These are phyloP conservation scores for Sericinus montela DNA, from an alignment of 2,888 invertebrate genomes.

Conservation along the genomic window DNA sequence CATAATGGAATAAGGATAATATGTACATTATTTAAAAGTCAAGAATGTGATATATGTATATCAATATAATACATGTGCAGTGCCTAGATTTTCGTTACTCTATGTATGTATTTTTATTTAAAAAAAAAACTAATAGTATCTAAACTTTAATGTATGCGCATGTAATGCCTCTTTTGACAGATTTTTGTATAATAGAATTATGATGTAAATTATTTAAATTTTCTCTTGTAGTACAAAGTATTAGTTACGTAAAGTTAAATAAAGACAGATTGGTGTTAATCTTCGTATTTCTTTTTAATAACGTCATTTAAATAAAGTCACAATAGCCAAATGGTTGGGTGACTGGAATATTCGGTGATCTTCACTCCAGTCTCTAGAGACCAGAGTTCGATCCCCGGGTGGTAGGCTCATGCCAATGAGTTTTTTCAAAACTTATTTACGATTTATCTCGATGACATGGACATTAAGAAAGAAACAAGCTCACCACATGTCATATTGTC, in stretches of 20 bases:
- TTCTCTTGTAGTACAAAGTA: slow-evolving; percentile 75
- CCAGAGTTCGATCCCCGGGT: too few relatives aligned
- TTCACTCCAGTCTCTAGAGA: too few relatives aligned
- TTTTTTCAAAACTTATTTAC: too few relatives aligned
- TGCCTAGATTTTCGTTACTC: slow-evolving; percentile 73
- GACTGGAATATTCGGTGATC: too few relatives aligned
- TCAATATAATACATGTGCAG: slow-evolving; percentile 66
- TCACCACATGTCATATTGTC: too few relatives aligned
- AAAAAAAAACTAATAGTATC: slow-evolving; percentile 1
- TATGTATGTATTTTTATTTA: slow-evolving; percentile 32
- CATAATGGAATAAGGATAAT: slow-evolving; percentile 54
- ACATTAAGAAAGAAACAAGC: too few relatives aligned
- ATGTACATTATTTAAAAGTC: slow-evolving; percentile 58
- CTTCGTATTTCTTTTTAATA: too few relatives aligned
- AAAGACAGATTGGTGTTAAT: slow-evolving; percentile 75
- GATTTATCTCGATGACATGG: too few relatives aligned
- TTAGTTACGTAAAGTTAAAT: slow-evolving; percentile 69
- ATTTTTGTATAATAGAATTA: slow-evolving; percentile 50
- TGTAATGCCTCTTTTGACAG: slow-evolving; percentile 12
- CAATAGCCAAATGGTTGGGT: too few relatives aligned
- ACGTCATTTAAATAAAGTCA: too few relatives aligned
- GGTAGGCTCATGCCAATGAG: too few relatives aligned
- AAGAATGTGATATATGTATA: slow-evolving; percentile 71
- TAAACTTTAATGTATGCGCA: slow-evolving; percentile 5
- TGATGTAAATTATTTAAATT: slow-evolving; percentile 48